Base-by-base conservation (phyloP, 1,140 invertebrate species). In the Pogonomyrmex californicus region DNA sequence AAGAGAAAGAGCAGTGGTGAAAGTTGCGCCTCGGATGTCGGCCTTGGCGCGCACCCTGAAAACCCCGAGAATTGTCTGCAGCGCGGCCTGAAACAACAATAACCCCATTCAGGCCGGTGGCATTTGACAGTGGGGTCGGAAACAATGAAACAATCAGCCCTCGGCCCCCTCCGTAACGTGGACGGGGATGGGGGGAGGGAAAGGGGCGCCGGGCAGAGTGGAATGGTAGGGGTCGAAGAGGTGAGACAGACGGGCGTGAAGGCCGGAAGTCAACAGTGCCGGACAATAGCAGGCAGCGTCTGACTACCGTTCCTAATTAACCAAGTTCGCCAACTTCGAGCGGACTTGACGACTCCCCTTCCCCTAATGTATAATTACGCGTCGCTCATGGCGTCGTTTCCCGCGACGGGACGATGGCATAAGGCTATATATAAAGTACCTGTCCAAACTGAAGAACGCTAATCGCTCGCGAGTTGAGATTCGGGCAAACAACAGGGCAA, bases 111-210 rank as follows among this genome's bases (percentile, higher is more conserved):
- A 92, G 85, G 90, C 91, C 87, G 88, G 90, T 88, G 92, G 92
- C 91, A 94, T 94, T 94, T 92, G 93, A 94, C 92, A 93, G 91
- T 93, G 91, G 94, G 94, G 93, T 93, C 93, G 94, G 93, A 94
- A 95, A 94, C 94, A 95, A 95, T 95, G 94, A 94, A 94, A 94
- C 94, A 95, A 95, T 95, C 94, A 94, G 92, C 91, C 89, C 89
- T 85, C 86, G 88, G 88, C 90, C 73, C 23, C 87, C 90, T 91
- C 87, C 87, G 41, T 47, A 62, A 30, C 4, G 41, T 54, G 60
- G 12, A 30, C 36, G 3, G 10, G 23, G 36, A 12, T 0, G 36
- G 4, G 23, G 14, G 49, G 23, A n/a, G 4, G 33, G 38, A 30
- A 60, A 33, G 47, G 51, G 44, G n/a, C 7, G 44, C 1, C 4